A percentile compares a stretch with the other conserved stretches of the same genome.
phyloP scores from a whole-genome alignment of 2,113 vertebrate species.

The Urocitellus parryii region DNA sequence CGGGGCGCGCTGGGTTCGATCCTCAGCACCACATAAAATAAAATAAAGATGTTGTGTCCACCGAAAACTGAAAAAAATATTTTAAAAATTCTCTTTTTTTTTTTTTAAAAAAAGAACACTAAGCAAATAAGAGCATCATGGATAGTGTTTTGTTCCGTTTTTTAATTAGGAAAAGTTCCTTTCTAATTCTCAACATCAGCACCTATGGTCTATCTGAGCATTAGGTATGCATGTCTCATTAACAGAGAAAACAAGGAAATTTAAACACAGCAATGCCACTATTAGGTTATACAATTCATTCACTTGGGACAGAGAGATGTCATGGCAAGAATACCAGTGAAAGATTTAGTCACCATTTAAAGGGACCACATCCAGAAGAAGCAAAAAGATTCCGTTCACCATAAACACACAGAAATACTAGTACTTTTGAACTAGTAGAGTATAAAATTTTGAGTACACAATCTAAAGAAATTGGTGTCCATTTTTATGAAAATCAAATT shows the following conservation, averaged over 20 bases:
- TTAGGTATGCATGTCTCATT: conserved; percentile 22
- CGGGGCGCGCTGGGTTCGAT: no score
- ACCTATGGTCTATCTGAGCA: background rate
- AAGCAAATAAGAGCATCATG: background rate
- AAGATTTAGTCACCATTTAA: background rate
- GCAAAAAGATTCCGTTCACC: background rate
- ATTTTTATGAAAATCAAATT: conserved; percentile 36
- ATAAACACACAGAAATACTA: background rate
- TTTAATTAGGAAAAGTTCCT: conserved; percentile 57
- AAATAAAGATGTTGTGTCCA: no score
- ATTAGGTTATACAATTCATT: background rate
- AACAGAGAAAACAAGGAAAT: conserved; percentile 41
- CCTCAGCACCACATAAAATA: no score
- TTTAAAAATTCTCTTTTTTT: no score
- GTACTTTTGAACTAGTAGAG: background rate
- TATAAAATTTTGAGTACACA: conserved; percentile 31
- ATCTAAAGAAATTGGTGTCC: background rate
- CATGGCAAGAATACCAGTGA: background rate
- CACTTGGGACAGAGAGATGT: background rate
- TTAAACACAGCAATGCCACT: conserved; percentile 22
- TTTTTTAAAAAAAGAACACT: no score
- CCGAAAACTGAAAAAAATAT: no score
- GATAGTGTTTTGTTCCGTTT: background rate
- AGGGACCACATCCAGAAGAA: background rate
- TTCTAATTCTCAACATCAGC: background rate